These are phyloP conservation scores for Triplophysa yarkandensis DNA, from an alignment of 2,797 vertebrate species.

Conservation along the genomic window DNA sequence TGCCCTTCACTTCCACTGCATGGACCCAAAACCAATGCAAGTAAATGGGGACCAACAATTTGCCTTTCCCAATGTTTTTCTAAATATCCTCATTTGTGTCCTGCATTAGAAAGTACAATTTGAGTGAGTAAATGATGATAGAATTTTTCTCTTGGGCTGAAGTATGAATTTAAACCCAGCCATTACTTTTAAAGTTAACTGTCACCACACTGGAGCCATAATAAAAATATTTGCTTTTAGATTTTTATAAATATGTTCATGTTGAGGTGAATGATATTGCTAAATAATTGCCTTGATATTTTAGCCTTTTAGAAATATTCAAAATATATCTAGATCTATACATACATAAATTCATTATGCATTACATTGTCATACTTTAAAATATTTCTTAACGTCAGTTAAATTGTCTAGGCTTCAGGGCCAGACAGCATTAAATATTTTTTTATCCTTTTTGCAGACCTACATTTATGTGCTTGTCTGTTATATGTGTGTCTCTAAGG, in stretches of 20 bases:
- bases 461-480: constrained; percentile 8
- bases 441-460: background rate
- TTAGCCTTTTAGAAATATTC: background rate
- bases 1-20: too few relatives aligned
- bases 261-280: background rate
- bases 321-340: background rate
- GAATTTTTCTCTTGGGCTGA: too few relatives aligned
- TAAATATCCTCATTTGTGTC: too few relatives aligned
- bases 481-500: background rate
- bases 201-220: background rate
- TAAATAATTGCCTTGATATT: background rate
- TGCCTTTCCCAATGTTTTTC: too few relatives aligned
- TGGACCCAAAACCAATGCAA: too few relatives aligned
- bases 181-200: background rate
- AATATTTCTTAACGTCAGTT: background rate
- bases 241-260: background rate
- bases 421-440: background rate
- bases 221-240: background rate
- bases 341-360: background rate
- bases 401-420: background rate
- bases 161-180: background rate
- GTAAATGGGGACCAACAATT: too few relatives aligned
- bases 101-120: too few relatives aligned
- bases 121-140: too few relatives aligned
- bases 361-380: background rate